Percentiles rank a stretch among this genome's conserved stretches.
Conservation (phyloP, 2,888 invertebrate genomes). For the Scaptomyza parva region DNA sequence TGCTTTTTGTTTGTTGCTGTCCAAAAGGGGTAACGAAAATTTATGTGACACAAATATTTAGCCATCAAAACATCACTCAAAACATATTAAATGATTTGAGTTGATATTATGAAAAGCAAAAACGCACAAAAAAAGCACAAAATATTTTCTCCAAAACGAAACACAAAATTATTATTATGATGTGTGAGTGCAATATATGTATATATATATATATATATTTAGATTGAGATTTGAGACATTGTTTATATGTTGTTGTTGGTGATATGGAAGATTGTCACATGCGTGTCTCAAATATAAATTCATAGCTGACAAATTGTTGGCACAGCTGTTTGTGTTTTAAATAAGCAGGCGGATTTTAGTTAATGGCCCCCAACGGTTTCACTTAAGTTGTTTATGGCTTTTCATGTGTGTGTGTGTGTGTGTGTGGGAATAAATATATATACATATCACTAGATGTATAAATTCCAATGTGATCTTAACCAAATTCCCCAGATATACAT, state of each 20-base stretch:
- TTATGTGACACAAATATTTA: slow-evolving; percentile 74
- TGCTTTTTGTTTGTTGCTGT: slow-evolving; percentile 35
- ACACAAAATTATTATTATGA: slow-evolving; percentile 26
- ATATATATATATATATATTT: background rate
- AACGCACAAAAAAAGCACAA: no score
- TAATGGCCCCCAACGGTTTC: slow-evolving; percentile 80
- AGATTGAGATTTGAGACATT: slow-evolving; percentile 15
- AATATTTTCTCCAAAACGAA: no score
- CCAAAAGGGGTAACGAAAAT: slow-evolving; percentile 66
- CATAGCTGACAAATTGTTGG: slow-evolving; percentile 75
- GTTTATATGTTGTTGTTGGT: slow-evolving; percentile 30
- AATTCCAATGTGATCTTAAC: slow-evolving; percentile 49
- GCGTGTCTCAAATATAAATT: slow-evolving; percentile 38
- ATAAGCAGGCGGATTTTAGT: slow-evolving; percentile 76
- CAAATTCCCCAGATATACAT: slow-evolving; percentile 15
- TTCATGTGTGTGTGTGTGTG: no score
- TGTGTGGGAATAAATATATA: slow-evolving; percentile 44
- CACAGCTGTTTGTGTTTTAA: slow-evolving; percentile 77
- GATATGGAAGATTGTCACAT: slow-evolving; percentile 34
- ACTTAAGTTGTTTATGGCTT: slow-evolving; percentile 79
- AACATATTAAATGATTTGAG: slow-evolving; percentile 21
- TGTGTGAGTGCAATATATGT: slow-evolving; percentile 1
- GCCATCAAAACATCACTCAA: slow-evolving; percentile 61
- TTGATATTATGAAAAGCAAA: slow-evolving; percentile 15
- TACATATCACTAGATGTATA: slow-evolving; percentile 5